Evolutionary conservation across 2,797 vertebrate species (phyloP), one percentile per base, ranked within the genome.

Genomic region (Trachurus trachurus): DNA sequence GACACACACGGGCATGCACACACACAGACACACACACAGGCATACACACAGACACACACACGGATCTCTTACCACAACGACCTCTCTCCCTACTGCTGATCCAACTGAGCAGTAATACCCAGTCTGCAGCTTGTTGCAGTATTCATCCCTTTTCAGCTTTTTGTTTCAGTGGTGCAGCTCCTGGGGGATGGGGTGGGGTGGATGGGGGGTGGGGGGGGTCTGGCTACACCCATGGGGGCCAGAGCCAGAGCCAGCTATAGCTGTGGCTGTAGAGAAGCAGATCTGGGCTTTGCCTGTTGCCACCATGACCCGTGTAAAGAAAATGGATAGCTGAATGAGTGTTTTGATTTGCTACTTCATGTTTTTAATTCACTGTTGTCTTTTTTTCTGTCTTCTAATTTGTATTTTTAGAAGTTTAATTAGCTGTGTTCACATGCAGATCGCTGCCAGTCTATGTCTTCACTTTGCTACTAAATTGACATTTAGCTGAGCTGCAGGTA

Each of bases 341-440:
- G 21, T 31, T 53, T 68, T 66, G 15, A 0, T 16, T 78, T 57
- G 19, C 13, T 64, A 26, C 34, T 65, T 61, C 21, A 31, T 37
- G 47, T 45, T 73, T 54, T 68, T 34, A 66, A n/a, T 53, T 3
- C n/a, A 9, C 34, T 50, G 6, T 39, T 59, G 29, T 42, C 61
- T 65, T 42, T 54, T 49, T 11, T 22, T 58, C 56, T 26, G 3
- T 49, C 17, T n/a, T 2, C 44, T 66, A 15, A 6, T 53, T 66
- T 63, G 1, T 78, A 58, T 78, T 52, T 76, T 66, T 52, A 61
- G 49, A 50, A 64, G 49, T 66, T 68, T 60, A 75, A 83, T 87
- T 70, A 54, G 16, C 31, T 26, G 6, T 21, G n/a, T 71, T 83
- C 37, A 7, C 65, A 54, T 45, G 60, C 70, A 74, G 37, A 57